Base-by-base conservation (phyloP, 2,797 vertebrate species). In the Lepus townsendii region DNA sequence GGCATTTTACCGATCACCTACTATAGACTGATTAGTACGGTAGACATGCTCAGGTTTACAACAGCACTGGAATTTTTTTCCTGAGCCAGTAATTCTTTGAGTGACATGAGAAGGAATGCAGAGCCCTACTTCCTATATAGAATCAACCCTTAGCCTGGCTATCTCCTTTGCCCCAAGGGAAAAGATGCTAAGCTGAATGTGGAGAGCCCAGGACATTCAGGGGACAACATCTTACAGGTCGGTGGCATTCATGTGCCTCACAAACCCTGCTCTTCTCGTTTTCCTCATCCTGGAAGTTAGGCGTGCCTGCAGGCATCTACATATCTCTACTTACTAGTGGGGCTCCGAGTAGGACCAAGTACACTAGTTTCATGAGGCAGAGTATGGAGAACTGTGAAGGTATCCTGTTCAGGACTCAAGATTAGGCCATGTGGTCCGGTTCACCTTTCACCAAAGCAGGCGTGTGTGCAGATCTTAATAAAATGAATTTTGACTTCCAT, bases 71-170 rank as follows among this genome's bases (percentile, higher is more conserved):
- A 54, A 47, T 27, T 12, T 47, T 24, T 63, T 42, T 35, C 42
- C 80, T 50, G 19, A 78, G 22, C 38, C n/a, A 52, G n/a, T 24
- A 93, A 88, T 52, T 38, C 90, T 66, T 78, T 57, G 86, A 69
- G 10, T 65, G 42, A 78, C 38, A 71, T 19, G 66, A 90, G 47
- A 32, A 87, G n/a, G 10, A 13, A 79, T 20, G 65, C 35, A 60
- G 0, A 73, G 85, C 57, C 30, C 22, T n/a, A 17, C 68, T 77
- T 86, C 76, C 83, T 14, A 3, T 8, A 3, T 1, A 35, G 76
- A 73, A 77, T 20, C 32, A 65, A 35, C 13, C 60, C 65, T 73
- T 9, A n/a, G 54, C 69, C 27, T 3, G 22, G 8, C 5, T 7
- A 30, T 14, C 5, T 27, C 24, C 79, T 47, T 20, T n/a, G 5